Evolutionary conservation across 2,888 invertebrate species (phyloP).

Genomic region (Folsomia manolachei): DNA sequence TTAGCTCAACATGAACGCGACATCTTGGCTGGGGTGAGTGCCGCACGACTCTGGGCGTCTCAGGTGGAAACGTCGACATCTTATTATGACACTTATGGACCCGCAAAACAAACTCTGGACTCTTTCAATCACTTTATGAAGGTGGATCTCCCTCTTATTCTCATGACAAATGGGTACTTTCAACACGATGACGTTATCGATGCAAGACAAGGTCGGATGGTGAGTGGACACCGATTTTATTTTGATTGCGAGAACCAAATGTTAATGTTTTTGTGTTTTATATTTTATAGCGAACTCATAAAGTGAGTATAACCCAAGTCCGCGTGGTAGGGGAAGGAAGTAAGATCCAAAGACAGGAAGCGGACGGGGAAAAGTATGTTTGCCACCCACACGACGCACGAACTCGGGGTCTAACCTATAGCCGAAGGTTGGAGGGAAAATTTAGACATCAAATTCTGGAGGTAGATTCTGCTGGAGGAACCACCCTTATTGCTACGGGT

Average conservation of each 20-base stretch:
- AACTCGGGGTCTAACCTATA: slow-evolving; percentile 60
- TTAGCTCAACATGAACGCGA: no score
- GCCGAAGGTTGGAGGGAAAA: slow-evolving; percentile 62
- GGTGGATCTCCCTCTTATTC: slow-evolving; percentile 19
- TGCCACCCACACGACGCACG: slow-evolving; percentile 64
- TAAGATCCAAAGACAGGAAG: no score
- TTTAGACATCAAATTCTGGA: slow-evolving; percentile 60
- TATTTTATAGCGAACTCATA: slow-evolving; percentile 15
- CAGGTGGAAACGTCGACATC: no score
- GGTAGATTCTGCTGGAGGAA: slow-evolving; percentile 60
- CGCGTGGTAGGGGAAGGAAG: slow-evolving; percentile 2
- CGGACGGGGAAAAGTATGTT: slow-evolving; percentile 1
- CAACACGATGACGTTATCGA: neutral
- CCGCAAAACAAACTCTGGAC: slow-evolving; percentile 12
- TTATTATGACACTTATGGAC: slow-evolving; percentile 12
- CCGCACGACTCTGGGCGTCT: no score
- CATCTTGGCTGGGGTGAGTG: no score
- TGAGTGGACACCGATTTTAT: neutral
- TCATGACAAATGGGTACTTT: slow-evolving; percentile 9
- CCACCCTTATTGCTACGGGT: neutral
- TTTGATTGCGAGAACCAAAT: neutral
- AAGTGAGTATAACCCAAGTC: neutral
- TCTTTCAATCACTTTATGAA: slow-evolving; percentile 26
- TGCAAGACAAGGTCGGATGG: no score
- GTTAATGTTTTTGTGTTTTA: neutral